Evolutionary conservation across 2,113 vertebrate genomes (phyloP).

Genomic region (Micromys minutus): DNA sequence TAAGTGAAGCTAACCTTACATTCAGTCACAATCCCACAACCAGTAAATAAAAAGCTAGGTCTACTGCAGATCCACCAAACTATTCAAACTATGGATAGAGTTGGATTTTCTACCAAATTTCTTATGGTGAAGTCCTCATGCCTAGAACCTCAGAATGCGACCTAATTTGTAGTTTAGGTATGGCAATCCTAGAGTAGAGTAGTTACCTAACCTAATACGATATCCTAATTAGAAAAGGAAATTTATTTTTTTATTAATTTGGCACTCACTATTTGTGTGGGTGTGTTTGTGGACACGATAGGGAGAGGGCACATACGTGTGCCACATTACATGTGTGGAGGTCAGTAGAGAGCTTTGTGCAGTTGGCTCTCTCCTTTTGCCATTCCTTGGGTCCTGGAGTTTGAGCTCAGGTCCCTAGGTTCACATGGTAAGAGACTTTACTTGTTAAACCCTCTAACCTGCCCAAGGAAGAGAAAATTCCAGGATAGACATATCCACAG

Average conservation of each 20-base stretch:
- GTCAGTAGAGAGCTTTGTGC: background rate
- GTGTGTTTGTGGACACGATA: background rate
- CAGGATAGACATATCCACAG: background rate
- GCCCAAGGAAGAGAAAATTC: background rate
- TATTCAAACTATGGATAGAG: background rate
- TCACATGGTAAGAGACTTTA: background rate
- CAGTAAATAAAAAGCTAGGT: background rate
- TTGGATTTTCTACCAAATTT: background rate
- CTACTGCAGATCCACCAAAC: background rate
- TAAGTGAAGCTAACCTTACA: background rate
- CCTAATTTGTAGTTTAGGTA: background rate
- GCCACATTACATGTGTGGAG: background rate
- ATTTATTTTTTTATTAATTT: background rate
- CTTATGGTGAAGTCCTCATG: background rate
- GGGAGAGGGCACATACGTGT: background rate
- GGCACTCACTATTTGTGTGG: too few species aligned
- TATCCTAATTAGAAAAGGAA: background rate
- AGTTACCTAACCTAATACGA: background rate
- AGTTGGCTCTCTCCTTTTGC: background rate
- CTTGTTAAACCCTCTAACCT: background rate
- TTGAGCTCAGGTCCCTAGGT: too few species aligned
- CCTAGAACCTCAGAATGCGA: background rate
- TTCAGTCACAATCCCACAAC: background rate
- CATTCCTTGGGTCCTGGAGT: background rate
- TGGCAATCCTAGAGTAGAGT: background rate